phyloP scores from a whole-genome alignment of 1,140 invertebrate genomes.

The Lordiphosa clarofinis region DNA sequence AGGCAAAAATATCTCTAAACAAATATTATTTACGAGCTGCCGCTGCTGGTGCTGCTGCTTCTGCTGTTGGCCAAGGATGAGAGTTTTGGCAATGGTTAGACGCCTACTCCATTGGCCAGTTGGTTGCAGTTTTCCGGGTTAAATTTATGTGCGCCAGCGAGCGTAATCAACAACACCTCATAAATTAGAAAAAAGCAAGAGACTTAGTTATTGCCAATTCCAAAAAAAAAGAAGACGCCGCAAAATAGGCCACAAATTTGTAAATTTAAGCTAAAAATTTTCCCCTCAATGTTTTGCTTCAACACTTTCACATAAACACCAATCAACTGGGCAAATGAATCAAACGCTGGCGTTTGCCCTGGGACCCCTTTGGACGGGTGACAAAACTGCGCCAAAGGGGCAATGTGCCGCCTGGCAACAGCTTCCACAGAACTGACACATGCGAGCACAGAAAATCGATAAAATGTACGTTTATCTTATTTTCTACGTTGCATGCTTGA shows the following conservation, averaged over 20 bases:
- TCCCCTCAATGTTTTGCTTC: constrained; percentile 28
- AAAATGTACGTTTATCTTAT: constrained; percentile 65
- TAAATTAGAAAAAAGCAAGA: constrained; percentile 42
- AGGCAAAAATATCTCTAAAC: constrained; percentile 61
- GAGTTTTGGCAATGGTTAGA: constrained; percentile 55
- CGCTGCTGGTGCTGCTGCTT: constrained; percentile 3
- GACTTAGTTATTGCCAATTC: constrained; percentile 1
- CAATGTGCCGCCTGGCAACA: constrained; percentile 43
- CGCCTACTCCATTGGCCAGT: constrained; percentile 34
- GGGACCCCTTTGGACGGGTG: constrained; percentile 38
- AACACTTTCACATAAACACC: constrained; percentile 54
- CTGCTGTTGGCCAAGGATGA: constrained; percentile 1
- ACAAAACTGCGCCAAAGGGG: constrained; percentile 44
- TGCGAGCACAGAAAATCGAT: constrained; percentile 64
- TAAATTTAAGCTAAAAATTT: constrained; percentile 2
- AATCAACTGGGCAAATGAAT: constrained; percentile 13
- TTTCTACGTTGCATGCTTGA: constrained; percentile 36
- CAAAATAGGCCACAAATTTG: constrained; percentile 5
- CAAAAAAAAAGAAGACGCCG: not conserved
- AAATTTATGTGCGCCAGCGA: constrained; percentile 46
- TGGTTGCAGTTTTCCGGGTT: constrained; percentile 22
- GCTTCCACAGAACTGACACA: constrained; percentile 31
- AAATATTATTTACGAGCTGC: constrained; percentile 65
- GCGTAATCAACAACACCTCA: constrained; percentile 67
- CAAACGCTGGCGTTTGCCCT: constrained; percentile 55